Evolutionary conservation across 1,140 invertebrate species (phyloP).

Genomic region (Apocrypta bakeri): DNA sequence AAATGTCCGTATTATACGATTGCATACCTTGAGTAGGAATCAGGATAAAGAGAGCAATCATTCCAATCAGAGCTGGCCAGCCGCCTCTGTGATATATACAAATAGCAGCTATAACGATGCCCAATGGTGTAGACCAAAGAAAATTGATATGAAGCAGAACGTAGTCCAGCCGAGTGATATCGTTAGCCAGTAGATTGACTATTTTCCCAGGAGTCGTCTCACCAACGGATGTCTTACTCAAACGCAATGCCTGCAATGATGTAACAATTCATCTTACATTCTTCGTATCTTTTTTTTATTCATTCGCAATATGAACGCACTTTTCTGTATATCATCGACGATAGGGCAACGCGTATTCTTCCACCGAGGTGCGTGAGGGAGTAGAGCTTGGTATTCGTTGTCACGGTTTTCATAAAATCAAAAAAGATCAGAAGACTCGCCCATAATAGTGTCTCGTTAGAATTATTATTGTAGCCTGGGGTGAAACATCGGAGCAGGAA

Average conservation of each 20-base stretch:
- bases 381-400: conserved; percentile 77
- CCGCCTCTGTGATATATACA: conserved; percentile 80
- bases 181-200: conserved; percentile 87
- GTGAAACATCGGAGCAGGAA: conserved; percentile 73
- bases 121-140: conserved; percentile 79
- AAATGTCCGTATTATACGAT: no score
- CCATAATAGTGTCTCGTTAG: conserved; percentile 74
- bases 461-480: conserved; percentile 50
- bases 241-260: conserved; percentile 71
- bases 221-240: conserved; percentile 80
- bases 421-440: conserved; percentile 74
- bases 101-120: conserved; percentile 76
- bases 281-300: neutral
- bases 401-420: conserved; percentile 69
- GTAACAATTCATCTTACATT: no score
- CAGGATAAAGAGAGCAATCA: conserved; percentile 79
- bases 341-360: conserved; percentile 76
- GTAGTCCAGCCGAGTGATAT: conserved; percentile 79
- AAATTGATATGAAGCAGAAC: conserved; percentile 75
- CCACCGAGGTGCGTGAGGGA: conserved; percentile 72
- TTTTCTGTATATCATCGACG: conserved; percentile 80
- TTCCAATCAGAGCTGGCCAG: conserved; percentile 79
- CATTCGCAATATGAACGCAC: conserved; percentile 57
- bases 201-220: conserved; percentile 87
- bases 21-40: conserved; percentile 83